Evolutionary conservation across 2,888 invertebrate species (phyloP), one percentile per base, ranked within the genome.

Genomic region (Bellardia bayeri): DNA sequence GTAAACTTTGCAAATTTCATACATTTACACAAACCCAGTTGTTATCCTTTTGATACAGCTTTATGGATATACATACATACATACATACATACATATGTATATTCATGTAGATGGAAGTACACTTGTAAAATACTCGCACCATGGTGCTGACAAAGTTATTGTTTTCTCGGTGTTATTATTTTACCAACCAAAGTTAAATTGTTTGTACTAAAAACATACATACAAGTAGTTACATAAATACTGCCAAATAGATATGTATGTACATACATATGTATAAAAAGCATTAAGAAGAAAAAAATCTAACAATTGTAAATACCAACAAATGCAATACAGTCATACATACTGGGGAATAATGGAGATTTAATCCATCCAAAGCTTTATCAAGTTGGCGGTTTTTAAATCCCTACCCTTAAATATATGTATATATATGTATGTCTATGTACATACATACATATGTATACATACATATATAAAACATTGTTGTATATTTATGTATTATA

Each of bases 1-100:
- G 85, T 82, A 82, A 85, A 85, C 82, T 82, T 79, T 87, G 85
- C 85, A 78, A 85, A 79, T 82, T 79, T 37, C 63, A 54, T 42
- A 11, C 42, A 8, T 54, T 37, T 54, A 72, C 30, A 71, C 40
- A 63, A 80, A 63, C 69, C n/a, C 49, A 4, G 23, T 23, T 56
- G 45, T 72, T 78, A 71, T 78, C 64, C 83, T 78, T 56, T 30
- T 66, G n/a, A 45, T 45, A 76, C 56, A 63, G 56, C 71, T 71
- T 78, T 72, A 51, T 78, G 78, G 11, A n/a, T 66, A 64, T 33
- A 37, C 37, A 37, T 37, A 33, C 5, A 37, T 37, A 37, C 37
- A 37, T 37, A 3, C 37, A 37, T 37, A 37, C 6, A 3, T 6
- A 37, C 3, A 37, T 37, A 37, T 4, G 4, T 33, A 33, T 4